Evolutionary conservation across 2,797 vertebrate species (phyloP).

Genomic region (Spinus olivaceus): DNA sequence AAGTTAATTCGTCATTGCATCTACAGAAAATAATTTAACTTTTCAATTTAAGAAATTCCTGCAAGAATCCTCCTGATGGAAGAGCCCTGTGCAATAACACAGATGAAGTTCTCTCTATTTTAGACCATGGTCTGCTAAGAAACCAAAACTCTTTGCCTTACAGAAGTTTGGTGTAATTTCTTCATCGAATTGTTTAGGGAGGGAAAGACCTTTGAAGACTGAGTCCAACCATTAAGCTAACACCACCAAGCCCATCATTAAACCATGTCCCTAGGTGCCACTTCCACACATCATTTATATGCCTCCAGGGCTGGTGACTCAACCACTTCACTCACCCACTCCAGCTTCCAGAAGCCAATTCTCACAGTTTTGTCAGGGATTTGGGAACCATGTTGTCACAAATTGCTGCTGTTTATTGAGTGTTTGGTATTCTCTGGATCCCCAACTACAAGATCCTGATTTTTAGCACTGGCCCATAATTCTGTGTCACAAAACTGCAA

Average conservation of each 20-base stretch:
- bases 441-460: neutral
- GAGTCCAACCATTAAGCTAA: neutral
- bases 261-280: neutral
- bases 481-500: neutral
- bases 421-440: neutral
- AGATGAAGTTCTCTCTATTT: neutral
- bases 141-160: neutral
- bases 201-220: neutral
- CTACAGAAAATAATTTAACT: neutral
- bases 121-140: fast-evolving
- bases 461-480: neutral
- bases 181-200: neutral
- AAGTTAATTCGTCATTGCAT: neutral
- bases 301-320: neutral
- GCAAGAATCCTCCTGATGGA: neutral
- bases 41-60: neutral
- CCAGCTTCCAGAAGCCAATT: neutral
- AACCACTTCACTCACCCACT: neutral
- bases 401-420: neutral
- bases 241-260: neutral
- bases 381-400: neutral
- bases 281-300: neutral
- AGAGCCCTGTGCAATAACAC: neutral
- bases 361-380: neutral
- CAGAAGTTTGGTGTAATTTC: neutral